Conservation (phyloP, 2,797 vertebrate genomes). For the Siniperca scherzeri region DNA sequence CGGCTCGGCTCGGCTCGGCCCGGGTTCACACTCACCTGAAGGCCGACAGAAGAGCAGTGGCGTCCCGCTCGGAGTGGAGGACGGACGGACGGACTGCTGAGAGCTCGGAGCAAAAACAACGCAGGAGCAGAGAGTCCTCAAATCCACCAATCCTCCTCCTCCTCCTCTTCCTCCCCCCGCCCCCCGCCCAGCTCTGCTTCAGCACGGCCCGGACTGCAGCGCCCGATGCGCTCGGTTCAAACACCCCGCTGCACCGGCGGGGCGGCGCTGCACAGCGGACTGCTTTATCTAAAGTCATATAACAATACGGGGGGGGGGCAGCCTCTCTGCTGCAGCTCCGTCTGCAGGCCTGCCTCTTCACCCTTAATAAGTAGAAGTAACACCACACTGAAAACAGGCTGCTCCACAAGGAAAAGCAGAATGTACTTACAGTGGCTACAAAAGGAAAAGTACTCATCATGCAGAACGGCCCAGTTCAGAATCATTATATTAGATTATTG, state of each 20-base stretch:
- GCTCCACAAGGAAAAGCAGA: too few relatives aligned
- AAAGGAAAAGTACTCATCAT: too few relatives aligned
- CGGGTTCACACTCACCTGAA: slow-evolving; percentile 66
- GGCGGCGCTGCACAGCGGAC: neutral
- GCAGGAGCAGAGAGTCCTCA: slow-evolving; percentile 53
- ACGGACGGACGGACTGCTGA: slow-evolving; percentile 47
- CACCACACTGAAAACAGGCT: too few relatives aligned
- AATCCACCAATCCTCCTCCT: slow-evolving; percentile 61
- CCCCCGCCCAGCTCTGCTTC: slow-evolving; percentile 16
- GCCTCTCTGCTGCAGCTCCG: too few relatives aligned
- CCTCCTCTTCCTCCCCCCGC: slow-evolving; percentile 40
- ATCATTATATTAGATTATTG: neutral
- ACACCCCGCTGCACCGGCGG: neutral
- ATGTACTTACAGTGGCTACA: too few relatives aligned
- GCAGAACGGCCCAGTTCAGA: neutral
- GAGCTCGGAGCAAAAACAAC: slow-evolving; percentile 57
- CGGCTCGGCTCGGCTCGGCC: neutral
- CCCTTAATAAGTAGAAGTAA: too few relatives aligned
- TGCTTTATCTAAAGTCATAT: neutral
- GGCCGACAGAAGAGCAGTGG: slow-evolving; percentile 53
- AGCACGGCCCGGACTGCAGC: slow-evolving; percentile 64
- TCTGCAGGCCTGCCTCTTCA: too few relatives aligned
- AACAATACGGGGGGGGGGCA: too few relatives aligned
- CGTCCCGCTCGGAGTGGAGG: slow-evolving; percentile 66
- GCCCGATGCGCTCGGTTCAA: slow-evolving; percentile 31